Percentiles rank a stretch among this genome's conserved stretches.
Conservation (phyloP, 2,797 vertebrate genomes). For the Neosilurus mollespiculum region DNA sequence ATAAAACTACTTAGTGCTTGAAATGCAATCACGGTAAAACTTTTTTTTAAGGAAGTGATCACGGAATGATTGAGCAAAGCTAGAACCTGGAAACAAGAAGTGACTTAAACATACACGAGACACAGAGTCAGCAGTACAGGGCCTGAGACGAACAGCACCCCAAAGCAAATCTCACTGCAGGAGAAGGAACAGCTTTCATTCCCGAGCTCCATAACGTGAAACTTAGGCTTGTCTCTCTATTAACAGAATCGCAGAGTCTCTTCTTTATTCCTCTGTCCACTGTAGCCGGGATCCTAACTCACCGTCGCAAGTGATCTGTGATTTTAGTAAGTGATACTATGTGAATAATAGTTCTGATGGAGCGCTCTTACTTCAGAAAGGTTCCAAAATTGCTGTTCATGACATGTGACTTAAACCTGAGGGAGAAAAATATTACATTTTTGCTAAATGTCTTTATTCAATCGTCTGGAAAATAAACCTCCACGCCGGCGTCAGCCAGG, state of each 20-base stretch:
- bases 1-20: neutral
- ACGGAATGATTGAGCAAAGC: neutral
- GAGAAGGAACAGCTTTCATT: neutral
- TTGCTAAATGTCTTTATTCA: no score
- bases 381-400: no score
- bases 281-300: no score
- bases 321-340: no score
- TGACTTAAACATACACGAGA: neutral
- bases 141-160: neutral
- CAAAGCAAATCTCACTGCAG: neutral
- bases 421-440: no score
- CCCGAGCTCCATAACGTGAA: neutral
- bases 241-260: neutral
- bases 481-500: no score
- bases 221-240: neutral
- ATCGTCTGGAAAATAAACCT: no score
- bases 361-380: no score
- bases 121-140: conserved; percentile 13
- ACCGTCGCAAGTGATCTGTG: no score
- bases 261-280: neutral
- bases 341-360: no score
- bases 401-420: no score
- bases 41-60: neutral
- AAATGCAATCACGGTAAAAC: neutral
- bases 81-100: conserved; percentile 9